Evolutionary conservation across 2,888 invertebrate genomes (phyloP).

Genomic region (Xanthorhoe designata): DNA sequence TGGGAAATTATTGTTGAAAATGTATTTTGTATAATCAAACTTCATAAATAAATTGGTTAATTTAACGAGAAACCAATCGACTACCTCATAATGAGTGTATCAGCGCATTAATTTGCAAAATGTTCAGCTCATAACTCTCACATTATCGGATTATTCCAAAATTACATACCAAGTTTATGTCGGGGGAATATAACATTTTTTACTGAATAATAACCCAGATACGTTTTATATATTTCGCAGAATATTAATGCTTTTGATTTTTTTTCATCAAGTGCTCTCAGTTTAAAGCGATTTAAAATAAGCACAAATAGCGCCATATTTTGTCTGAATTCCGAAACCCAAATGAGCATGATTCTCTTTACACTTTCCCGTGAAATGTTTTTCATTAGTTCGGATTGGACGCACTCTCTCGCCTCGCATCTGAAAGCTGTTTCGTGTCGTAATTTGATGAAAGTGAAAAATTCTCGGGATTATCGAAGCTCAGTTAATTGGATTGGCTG

Average conservation of each 20-base stretch:
- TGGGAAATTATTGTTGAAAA: background rate
- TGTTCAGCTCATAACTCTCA: constrained; percentile 32
- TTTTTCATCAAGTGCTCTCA: constrained; percentile 22
- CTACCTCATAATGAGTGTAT: constrained; percentile 9
- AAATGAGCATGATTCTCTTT: constrained; percentile 51
- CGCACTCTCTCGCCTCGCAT: constrained; percentile 58
- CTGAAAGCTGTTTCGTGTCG: constrained; percentile 48
- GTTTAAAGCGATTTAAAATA: constrained; percentile 28
- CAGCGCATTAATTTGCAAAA: constrained; percentile 27
- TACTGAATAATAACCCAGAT: constrained; percentile 24
- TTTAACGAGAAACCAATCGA: constrained; percentile 24
- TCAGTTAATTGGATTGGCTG: constrained; percentile 39
- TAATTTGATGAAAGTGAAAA: constrained; percentile 65
- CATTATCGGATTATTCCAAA: constrained; percentile 36
- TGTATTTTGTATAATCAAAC: constrained; percentile 5
- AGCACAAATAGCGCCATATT: constrained; percentile 43
- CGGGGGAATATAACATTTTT: constrained; percentile 24
- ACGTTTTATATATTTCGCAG: constrained; percentile 18
- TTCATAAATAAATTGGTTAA: constrained; percentile 14
- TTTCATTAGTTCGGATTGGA: constrained; percentile 70
- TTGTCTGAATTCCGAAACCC: constrained; percentile 44
- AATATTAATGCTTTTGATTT: constrained; percentile 19
- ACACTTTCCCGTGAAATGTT: constrained; percentile 57
- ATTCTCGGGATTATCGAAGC: constrained; percentile 54
- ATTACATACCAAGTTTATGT: constrained; percentile 24